Base-by-base conservation (phyloP, 2,797 vertebrate genomes). In the Dendrocincla fuliginosa region DNA sequence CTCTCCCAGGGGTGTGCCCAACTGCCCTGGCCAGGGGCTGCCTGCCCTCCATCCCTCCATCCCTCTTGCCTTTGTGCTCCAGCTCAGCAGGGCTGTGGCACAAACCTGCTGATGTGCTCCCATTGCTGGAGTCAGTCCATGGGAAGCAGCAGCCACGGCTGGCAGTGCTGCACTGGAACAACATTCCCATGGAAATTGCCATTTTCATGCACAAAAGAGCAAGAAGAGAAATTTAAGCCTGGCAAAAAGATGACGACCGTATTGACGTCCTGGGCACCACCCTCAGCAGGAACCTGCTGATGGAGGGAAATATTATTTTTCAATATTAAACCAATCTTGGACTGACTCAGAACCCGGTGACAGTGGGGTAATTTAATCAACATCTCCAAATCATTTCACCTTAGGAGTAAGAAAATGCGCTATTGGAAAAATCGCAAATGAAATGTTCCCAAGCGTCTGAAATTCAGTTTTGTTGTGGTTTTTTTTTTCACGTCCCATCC, bases 311-410 rank as follows among this genome's bases (percentile, higher is more conserved):
- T 33, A 57, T 41, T 68, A 46, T 89, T 95, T 96, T 83, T 86
- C 69, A 64, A 57, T 80, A 92, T 71, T 84, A 85, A 94, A 85
- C 60, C 55, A 68, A 84, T 85, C 91, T 90, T 3, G 1, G 20
- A 73, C 32, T 93, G 82, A 89, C 80, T 88, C 91, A 65, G 80
- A 91, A 75, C 13, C 65, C 3, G 3, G 49, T 76, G 87, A 64
- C 78, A 92, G 84, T 3, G 8, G 81, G 24, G 73, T 61, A 49
- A 80, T 87, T 65, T 47, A 92, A 95, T 96, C 90, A 92, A 55
- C 87, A 9, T 32, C 91, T 91, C 90, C 53, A 61, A 89, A 92
- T 90, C 47, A 22, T 78, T 94, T 93, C 91, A 85, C 76, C 82
- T 92, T 88, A 15, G 30, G 37, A 86, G 49, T 46, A 50, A 78